phyloP scores from a whole-genome alignment of 1,140 invertebrate species.

The Artemia franciscana region DNA sequence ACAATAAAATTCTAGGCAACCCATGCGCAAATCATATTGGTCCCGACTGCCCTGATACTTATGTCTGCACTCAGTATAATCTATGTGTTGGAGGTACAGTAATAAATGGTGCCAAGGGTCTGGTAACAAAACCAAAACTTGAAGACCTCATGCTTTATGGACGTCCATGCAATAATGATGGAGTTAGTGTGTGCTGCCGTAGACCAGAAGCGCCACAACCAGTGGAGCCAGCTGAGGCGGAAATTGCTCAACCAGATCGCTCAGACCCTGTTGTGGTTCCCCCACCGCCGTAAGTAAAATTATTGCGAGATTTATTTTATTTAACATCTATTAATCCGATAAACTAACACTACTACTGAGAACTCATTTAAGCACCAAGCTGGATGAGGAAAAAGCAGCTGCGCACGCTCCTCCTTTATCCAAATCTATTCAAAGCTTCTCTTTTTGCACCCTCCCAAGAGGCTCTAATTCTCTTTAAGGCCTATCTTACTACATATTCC shows the following conservation, averaged over 20 bases:
- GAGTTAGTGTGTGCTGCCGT: not conserved
- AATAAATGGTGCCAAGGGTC: not conserved
- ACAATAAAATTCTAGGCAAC: not conserved
- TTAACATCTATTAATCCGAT: no score
- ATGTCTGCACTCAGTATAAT: slow-evolving; percentile 3
- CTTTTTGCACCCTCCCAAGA: no score
- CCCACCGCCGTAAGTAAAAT: no score
- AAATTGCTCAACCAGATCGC: not conserved
- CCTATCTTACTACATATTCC: no score
- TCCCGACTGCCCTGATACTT: slow-evolving; percentile 1
- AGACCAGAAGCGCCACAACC: not conserved
- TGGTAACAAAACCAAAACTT: not conserved
- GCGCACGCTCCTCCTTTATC: no score
- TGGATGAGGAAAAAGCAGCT: no score
- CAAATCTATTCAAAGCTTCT: no score
- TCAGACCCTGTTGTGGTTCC: not conserved
- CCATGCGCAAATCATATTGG: slow-evolving; percentile 7
- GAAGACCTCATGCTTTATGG: not conserved
- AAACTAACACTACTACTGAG: no score
- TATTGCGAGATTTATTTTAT: no score
- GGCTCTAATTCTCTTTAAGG: no score
- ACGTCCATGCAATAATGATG: not conserved
- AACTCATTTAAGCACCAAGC: no score
- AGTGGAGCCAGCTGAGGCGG: not conserved
- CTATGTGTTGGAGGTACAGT: slow-evolving; percentile 1